Evolutionary conservation across 1,140 invertebrate genomes (phyloP).

Genomic region (Brachionus calyciflorus): DNA sequence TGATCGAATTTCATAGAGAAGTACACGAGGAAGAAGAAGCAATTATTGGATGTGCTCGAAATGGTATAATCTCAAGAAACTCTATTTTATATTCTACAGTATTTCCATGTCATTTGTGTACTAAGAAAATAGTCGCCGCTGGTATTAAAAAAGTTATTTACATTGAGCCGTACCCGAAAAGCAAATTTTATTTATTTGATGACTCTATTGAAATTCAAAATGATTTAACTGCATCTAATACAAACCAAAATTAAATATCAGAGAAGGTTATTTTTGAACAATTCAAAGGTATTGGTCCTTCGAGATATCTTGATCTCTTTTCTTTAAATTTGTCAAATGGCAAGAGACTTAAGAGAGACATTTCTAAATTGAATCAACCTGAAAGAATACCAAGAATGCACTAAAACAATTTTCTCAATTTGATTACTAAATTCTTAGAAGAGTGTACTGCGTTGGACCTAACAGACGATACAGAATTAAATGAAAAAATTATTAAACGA

Average conservation of each 20-base stretch:
- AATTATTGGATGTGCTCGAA: neutral
- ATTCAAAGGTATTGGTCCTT: neutral
- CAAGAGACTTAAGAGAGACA: neutral
- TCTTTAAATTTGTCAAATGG: neutral
- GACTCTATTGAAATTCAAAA: neutral
- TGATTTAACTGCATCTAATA: neutral
- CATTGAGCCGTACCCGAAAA: neutral
- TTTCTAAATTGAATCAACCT: neutral
- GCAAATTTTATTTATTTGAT: neutral
- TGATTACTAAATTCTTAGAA: neutral
- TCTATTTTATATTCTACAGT: neutral
- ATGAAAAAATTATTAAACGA: neutral
- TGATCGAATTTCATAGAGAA: neutral
- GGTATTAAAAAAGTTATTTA: neutral
- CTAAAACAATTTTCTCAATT: neutral
- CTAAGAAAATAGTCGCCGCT: neutral
- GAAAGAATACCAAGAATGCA: neutral
- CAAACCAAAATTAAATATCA: neutral
- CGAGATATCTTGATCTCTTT: neutral
- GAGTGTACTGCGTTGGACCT: neutral
- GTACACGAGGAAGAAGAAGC: neutral
- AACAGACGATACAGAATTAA: no score
- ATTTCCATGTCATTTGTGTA: slow-evolving; percentile 3
- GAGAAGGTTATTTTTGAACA: neutral
- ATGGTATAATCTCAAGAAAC: neutral